A percentile compares a stretch with the other conserved stretches of the same genome.
These are phyloP conservation scores for Drosophila suzukii DNA, from an alignment of 1,140 invertebrate species.

Conservation along the genomic window DNA sequence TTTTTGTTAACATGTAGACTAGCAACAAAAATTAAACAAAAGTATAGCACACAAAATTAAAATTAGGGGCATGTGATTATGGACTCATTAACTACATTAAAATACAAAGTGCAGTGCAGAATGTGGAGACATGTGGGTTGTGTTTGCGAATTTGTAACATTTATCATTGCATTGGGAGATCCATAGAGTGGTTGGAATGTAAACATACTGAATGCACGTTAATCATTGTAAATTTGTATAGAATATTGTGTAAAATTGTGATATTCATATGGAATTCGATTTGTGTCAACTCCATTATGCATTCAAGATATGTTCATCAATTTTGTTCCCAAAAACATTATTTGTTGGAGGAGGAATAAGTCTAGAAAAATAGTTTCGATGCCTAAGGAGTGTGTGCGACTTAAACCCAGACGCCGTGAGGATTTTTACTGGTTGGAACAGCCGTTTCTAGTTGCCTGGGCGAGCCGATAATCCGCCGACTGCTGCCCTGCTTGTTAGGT, in stretches of 20 bases:
- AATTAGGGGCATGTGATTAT: slow-evolving; percentile 40
- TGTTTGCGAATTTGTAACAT: slow-evolving; percentile 65
- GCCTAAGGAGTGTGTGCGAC: not conserved
- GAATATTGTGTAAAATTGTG: slow-evolving; percentile 59
- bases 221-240: slow-evolving; percentile 44
- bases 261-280: slow-evolving; percentile 49
- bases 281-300: slow-evolving; percentile 43
- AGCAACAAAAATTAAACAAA: slow-evolving; percentile 64
- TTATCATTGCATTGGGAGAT: slow-evolving; percentile 70
- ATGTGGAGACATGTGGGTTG: slow-evolving; percentile 7
- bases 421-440: slow-evolving; percentile 97
- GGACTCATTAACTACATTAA: slow-evolving; percentile 47
- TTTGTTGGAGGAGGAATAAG: slow-evolving; percentile 28
- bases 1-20: slow-evolving; percentile 63
- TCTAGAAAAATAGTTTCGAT: slow-evolving; percentile 59
- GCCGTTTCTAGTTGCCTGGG: slow-evolving; percentile 96
- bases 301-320: slow-evolving; percentile 64
- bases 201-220: slow-evolving; percentile 14
- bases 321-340: slow-evolving; percentile 70
- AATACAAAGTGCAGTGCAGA: slow-evolving; percentile 28
- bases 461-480: slow-evolving; percentile 94
- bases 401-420: slow-evolving; percentile 98
- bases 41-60: slow-evolving; percentile 52
- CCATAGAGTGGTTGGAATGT: slow-evolving; percentile 55
- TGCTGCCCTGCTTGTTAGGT: slow-evolving; percentile 93